phyloP scores from a whole-genome alignment of 2,888 invertebrate species.

The Hypomecis atomaria region DNA sequence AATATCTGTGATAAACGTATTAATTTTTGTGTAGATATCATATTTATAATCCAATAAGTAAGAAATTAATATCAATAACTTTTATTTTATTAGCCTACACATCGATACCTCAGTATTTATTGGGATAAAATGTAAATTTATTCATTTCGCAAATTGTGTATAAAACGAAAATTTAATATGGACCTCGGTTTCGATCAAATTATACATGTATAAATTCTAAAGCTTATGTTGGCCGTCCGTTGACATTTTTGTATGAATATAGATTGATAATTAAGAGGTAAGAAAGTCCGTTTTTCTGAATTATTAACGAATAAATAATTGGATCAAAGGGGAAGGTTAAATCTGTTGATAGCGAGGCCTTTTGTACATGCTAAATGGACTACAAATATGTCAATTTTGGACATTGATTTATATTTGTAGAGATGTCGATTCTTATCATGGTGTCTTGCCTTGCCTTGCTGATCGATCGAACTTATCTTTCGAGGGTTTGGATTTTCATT shows the following conservation, averaged over 20 bases:
- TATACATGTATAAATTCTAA: conserved; percentile 36
- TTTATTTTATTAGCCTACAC: conserved; percentile 15
- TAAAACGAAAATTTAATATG: conserved; percentile 30
- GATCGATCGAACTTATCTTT: too few relatives aligned
- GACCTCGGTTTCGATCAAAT: conserved; percentile 24
- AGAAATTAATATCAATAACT: conserved; percentile 11
- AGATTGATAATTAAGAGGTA: conserved; percentile 32
- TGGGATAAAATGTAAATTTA: conserved; percentile 35
- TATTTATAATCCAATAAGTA: not conserved
- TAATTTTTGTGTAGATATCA: not conserved
- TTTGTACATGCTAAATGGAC: conserved; percentile 8
- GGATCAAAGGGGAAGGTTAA: conserved; percentile 30
- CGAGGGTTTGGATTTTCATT: too few relatives aligned
- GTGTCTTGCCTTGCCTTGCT: too few relatives aligned
- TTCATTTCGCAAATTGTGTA: conserved; percentile 35
- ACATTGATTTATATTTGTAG: too few relatives aligned
- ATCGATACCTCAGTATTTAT: conserved; percentile 21
- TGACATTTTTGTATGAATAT: conserved; percentile 39
- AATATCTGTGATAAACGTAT: too few relatives aligned
- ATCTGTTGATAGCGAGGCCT: conserved; percentile 7
- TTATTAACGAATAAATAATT: conserved; percentile 20
- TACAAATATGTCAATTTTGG: conserved; percentile 10
- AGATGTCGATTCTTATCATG: too few relatives aligned
- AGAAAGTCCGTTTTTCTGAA: conserved; percentile 24
- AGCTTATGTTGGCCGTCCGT: conserved; percentile 35